phyloP scores from a whole-genome alignment of 2,888 invertebrate species.

The Aleiodes leptofemur region DNA sequence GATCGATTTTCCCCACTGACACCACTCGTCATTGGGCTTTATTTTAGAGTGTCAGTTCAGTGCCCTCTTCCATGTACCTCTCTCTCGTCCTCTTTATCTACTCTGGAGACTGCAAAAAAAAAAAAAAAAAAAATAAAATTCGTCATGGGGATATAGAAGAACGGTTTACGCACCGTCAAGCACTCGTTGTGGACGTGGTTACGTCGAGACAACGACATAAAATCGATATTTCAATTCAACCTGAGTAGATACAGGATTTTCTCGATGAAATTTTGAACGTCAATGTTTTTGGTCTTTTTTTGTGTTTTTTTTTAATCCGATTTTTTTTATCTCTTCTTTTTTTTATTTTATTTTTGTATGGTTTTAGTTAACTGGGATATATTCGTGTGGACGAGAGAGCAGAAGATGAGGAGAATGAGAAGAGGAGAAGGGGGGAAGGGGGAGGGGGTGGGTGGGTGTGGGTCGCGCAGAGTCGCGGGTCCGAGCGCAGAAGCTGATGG shows the following conservation, averaged over 20 bases:
- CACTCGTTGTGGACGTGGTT: constrained; percentile 47
- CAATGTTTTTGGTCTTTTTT: background rate
- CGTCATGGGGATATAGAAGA: constrained; percentile 46
- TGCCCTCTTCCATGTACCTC: background rate
- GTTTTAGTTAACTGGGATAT: constrained; percentile 36
- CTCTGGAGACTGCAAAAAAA: constrained; percentile 36
- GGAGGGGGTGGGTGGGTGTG: constrained; percentile 20
- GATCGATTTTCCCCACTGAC: constrained; percentile 22
- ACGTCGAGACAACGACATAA: constrained; percentile 47
- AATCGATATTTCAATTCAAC: constrained; percentile 58
- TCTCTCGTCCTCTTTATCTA: constrained; percentile 2
- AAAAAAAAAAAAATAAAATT: constrained; percentile 28
- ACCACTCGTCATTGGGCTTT: constrained; percentile 27
- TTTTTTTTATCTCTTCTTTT: constrained; percentile 35
- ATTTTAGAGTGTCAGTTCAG: constrained; percentile 19
- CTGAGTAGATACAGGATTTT: constrained; percentile 31
- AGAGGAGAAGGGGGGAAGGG: no score
- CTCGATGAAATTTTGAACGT: constrained; percentile 33
- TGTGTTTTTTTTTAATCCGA: constrained; percentile 27
- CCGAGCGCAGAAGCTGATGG: constrained; percentile 56
- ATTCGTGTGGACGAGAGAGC: constrained; percentile 27
- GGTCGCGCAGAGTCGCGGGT: constrained; percentile 50
- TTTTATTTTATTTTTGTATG: constrained; percentile 2
- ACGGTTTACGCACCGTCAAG: constrained; percentile 55
- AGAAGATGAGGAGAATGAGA: constrained; percentile 34